Evolutionary conservation across 2,113 vertebrate genomes (phyloP).

Genomic region (Anguilla rostrata): DNA sequence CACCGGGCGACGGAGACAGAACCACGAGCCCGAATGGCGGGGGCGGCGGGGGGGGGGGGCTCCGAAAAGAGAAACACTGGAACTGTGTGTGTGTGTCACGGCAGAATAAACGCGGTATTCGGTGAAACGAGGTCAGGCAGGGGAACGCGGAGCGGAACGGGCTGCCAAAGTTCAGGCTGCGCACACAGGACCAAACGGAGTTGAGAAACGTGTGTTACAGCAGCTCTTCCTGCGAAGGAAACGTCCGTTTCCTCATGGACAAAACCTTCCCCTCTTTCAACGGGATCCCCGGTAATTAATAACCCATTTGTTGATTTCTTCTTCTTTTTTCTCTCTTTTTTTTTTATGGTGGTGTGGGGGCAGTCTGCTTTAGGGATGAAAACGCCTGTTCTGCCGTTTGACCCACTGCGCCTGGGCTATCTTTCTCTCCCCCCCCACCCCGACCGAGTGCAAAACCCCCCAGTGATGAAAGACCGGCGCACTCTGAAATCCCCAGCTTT

Average conservation of each 20-base stretch:
- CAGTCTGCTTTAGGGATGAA: background rate
- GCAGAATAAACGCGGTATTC: background rate
- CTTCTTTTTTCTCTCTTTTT: background rate
- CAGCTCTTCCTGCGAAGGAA: background rate
- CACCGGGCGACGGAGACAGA: background rate
- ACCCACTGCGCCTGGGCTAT: background rate
- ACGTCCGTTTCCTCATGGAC: background rate
- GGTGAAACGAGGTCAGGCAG: background rate
- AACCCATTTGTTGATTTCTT: background rate
- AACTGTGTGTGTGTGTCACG: background rate
- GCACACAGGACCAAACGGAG: background rate
- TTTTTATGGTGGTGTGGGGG: too few relatives aligned
- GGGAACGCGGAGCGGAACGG: background rate
- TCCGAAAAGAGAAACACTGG: background rate
- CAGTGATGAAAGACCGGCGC: too few relatives aligned
- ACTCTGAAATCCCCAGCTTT: background rate
- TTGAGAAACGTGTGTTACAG: background rate
- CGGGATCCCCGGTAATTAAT: background rate
- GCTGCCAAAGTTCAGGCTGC: background rate
- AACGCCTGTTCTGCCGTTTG: background rate
- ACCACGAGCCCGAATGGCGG: background rate
- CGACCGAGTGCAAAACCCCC: background rate
- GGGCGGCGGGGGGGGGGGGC: background rate
- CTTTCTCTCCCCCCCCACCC: background rate
- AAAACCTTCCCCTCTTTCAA: background rate